These are phyloP conservation scores for Mobula birostris DNA, from an alignment of 2,113 vertebrate species.

Conservation along the genomic window DNA sequence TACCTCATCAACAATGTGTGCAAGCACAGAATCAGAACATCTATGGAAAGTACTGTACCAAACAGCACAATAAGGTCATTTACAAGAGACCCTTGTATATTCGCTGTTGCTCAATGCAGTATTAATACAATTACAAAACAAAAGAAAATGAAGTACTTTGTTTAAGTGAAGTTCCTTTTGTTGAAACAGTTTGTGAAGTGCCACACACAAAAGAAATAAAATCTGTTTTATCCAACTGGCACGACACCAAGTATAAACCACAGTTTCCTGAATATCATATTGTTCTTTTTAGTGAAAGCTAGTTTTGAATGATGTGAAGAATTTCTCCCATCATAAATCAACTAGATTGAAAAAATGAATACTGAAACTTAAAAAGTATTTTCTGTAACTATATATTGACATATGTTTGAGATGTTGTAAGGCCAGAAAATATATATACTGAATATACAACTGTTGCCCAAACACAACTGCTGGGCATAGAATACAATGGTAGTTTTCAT, in stretches of 20 bases:
- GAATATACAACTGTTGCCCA: background rate
- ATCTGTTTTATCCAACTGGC: slow-evolving; percentile 34
- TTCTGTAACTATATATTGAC: slow-evolving; percentile 1
- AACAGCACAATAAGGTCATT: background rate
- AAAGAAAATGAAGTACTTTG: background rate
- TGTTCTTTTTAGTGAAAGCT: slow-evolving; percentile 32
- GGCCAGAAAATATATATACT: background rate
- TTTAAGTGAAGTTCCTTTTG: slow-evolving; percentile 18
- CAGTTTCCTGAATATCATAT: slow-evolving; percentile 33
- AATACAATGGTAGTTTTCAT: background rate
- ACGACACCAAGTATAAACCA: slow-evolving; percentile 31
- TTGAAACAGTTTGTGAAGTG: background rate
- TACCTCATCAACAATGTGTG: background rate
- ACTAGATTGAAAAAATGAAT: slow-evolving; percentile 32
- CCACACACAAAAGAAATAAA: slow-evolving; percentile 28
- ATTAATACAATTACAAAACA: background rate
- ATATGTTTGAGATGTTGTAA: background rate
- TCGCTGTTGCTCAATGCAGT: background rate
- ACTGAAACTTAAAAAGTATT: slow-evolving; percentile 20
- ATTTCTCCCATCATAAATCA: slow-evolving; percentile 34
- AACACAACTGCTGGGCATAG: background rate
- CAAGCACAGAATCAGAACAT: background rate
- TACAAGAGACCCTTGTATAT: background rate
- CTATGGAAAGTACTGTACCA: background rate
- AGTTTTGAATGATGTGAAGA: slow-evolving; percentile 35